Base-by-base conservation (phyloP, 2,888 invertebrate genomes). In the Catocala nupta region DNA sequence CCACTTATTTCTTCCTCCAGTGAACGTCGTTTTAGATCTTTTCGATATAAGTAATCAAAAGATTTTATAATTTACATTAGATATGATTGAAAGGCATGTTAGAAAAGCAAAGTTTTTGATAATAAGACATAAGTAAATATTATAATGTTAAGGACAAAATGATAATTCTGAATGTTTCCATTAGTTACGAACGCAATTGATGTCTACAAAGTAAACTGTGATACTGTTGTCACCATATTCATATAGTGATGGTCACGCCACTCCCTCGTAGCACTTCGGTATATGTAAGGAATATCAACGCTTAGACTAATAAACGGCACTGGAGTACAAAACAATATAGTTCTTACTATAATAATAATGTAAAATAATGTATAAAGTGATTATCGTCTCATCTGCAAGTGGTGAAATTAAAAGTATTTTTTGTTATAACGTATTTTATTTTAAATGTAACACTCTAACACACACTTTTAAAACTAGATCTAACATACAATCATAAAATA, bases 291-390 rank as follows among this genome's bases (percentile, higher is more conserved):
- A 68, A 70, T 74, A 65, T 73, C 70, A 65, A 73, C 63, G 77
- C 73, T 81, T 86, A 88, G 84, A 80, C 80, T 84, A 82, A 81
- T 80, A 83, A 65, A 81, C 82, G 83, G 90, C 91, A 91, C 90
- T 90, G 84, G 86, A 93, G 93, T 93, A 93, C 93, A 93, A 93
- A 93, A 84, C 80, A 81, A 84, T 79, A 82, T 85, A 80, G 83
- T 67, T 78, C 73, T 75, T 77, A 80, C 77, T 80, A 73, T 84
- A 81, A 73, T 74, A 68, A 74, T 74, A 73, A 78, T 78, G 75
- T 81, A 70, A 74, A 75, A 67, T 75, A 74, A 70, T 71, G 68
- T 80, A 73, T 80, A 77, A 78, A 85, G 83, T 85, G 84, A 84
- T 84, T 86, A 85, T 84, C 77, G 82, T 70, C 70, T 61, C 65